Evolutionary conservation across 2,888 invertebrate genomes (phyloP).

Genomic region (Mythimna vitellina): DNA sequence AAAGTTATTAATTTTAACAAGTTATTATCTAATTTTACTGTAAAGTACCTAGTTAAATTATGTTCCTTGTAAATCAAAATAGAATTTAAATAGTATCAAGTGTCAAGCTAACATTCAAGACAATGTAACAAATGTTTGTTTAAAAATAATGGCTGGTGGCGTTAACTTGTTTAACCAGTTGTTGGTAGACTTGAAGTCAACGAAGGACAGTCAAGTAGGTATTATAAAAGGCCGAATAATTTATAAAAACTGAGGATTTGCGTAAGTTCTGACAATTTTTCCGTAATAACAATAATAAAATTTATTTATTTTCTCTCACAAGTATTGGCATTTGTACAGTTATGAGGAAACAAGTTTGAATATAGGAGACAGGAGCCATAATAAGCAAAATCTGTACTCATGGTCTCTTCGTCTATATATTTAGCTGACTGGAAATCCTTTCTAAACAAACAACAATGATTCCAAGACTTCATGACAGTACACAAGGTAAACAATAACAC

Average conservation of each 20-base stretch:
- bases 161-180: conserved; percentile 79
- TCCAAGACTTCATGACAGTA: conserved; percentile 10
- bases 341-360: too few species aligned
- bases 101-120: conserved; percentile 12
- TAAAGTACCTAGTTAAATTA: background rate
- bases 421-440: conserved; percentile 12
- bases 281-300: too few species aligned
- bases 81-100: conserved; percentile 1
- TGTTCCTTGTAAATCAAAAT: conserved; percentile 2
- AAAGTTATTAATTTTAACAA: background rate
- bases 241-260: conserved; percentile 31
- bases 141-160: conserved; percentile 70
- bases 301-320: too few species aligned
- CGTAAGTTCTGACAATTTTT: conserved; percentile 10
- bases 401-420: too few species aligned
- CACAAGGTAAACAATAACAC: conserved; percentile 50
- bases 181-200: conserved; percentile 69
- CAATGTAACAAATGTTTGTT: conserved; percentile 69
- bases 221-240: conserved; percentile 29
- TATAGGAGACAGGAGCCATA: too few species aligned
- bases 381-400: too few species aligned
- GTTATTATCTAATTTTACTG: too few species aligned
- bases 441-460: conserved; percentile 36
- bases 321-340: too few species aligned
- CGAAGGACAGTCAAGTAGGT: conserved; percentile 64